phyloP scores from a whole-genome alignment of 2,888 invertebrate species.

The Plagiodera versicolora region DNA sequence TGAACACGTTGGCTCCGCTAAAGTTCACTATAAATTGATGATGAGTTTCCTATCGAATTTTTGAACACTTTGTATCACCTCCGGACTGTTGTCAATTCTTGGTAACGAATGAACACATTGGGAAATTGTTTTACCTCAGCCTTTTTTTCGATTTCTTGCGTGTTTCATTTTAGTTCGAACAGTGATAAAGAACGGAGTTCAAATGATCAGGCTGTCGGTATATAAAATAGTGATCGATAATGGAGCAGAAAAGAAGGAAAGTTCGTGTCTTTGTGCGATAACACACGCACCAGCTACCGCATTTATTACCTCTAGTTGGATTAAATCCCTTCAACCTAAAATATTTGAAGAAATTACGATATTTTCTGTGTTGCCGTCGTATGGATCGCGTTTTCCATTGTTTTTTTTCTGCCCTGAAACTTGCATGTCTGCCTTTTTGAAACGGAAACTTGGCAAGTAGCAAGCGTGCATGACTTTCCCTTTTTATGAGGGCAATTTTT shows the following conservation, averaged over 20 bases:
- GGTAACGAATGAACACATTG: no score
- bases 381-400: neutral
- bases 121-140: no score
- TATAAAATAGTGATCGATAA: neutral
- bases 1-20: no score
- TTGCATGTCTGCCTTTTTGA: neutral
- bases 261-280: constrained; percentile 52
- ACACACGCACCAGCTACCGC: constrained; percentile 35
- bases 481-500: neutral
- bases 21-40: no score
- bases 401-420: neutral
- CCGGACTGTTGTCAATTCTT: no score
- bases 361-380: neutral
- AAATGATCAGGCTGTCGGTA: neutral
- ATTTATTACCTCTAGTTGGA: constrained; percentile 52
- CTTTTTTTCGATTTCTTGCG: no score
- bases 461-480: neutral
- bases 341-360: constrained; percentile 52
- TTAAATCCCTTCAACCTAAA: constrained; percentile 48
- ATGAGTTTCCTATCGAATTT: no score
- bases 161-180: no score
- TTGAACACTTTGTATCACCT: no score
- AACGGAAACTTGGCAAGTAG: neutral
- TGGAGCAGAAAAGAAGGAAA: neutral
- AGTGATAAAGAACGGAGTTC: no score